Evolutionary conservation across 92 coral and sea anemone genomes (phyloP).

Genomic region (Porites evermanni): DNA sequence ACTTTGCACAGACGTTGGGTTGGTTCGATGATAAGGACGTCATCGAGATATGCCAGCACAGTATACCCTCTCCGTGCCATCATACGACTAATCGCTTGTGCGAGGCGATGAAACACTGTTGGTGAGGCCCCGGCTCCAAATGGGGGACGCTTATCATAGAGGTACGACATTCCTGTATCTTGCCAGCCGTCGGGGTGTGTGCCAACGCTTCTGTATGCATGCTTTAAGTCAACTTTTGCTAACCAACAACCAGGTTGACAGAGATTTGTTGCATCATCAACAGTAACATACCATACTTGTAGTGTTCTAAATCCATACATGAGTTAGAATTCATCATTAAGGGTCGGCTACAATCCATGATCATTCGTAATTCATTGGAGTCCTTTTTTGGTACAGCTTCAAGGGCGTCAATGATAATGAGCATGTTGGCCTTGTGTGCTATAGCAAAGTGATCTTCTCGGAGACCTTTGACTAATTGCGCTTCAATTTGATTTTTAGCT

Average conservation of each 20-base stretch:
- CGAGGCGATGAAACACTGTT: slow-evolving; percentile 27
- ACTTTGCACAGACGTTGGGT: slow-evolving; percentile 25
- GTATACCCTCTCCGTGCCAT: slow-evolving; percentile 3
- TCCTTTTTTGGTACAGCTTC: slow-evolving; percentile 47
- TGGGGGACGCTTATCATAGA: slow-evolving; percentile 5
- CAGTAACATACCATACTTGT: background rate
- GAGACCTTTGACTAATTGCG: slow-evolving; percentile 14
- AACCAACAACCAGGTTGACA: background rate
- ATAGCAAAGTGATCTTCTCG: slow-evolving; percentile 1
- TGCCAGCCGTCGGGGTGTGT: background rate
- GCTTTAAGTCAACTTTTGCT: too few species aligned
- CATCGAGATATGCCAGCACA: slow-evolving; percentile 29
- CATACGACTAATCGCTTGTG: slow-evolving; percentile 42
- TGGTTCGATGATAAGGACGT: slow-evolving; percentile 16
- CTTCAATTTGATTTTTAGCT: background rate
- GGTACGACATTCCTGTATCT: background rate
- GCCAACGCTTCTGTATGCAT: too few species aligned
- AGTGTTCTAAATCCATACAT: background rate
- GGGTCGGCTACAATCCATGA: slow-evolving; percentile 9
- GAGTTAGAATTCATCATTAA: slow-evolving; percentile 11
- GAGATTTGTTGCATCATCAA: background rate
- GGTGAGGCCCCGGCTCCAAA: slow-evolving; percentile 16
- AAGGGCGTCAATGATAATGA: slow-evolving; percentile 30
- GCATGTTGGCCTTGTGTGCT: slow-evolving; percentile 7
- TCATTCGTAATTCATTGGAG: slow-evolving; percentile 7